These are phyloP conservation scores for Tetranychus piercei DNA, from an alignment of 2,888 invertebrate species.

Conservation along the genomic window DNA sequence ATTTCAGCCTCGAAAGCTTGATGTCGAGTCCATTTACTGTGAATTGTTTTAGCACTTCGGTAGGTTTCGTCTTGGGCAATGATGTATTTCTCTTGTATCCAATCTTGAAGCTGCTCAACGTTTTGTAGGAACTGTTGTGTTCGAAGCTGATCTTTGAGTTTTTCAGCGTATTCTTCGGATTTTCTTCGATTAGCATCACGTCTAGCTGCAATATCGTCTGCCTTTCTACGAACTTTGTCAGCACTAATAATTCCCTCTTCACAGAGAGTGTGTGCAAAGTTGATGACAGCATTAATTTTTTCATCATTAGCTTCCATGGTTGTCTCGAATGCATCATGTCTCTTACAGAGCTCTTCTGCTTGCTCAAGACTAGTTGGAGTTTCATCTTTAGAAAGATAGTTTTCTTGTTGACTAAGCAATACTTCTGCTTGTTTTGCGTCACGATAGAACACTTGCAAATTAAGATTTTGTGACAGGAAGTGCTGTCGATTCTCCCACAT, in stretches of 20 bases:
- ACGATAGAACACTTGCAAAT: slow-evolving; percentile 80
- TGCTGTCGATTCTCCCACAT: slow-evolving; percentile 99
- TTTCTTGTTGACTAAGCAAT: slow-evolving; percentile 90
- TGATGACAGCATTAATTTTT: slow-evolving; percentile 87
- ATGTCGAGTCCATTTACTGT: slow-evolving; percentile 97
- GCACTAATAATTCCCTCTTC: slow-evolving; percentile 88
- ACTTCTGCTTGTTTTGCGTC: slow-evolving; percentile 97
- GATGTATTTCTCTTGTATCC: slow-evolving; percentile 97
- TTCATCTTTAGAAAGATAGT: slow-evolving; percentile 87
- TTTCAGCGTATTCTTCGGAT: slow-evolving; percentile 75
- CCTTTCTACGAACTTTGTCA: slow-evolving; percentile 88
- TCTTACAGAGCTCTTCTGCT: slow-evolving; percentile 87
- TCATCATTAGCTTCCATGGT: slow-evolving; percentile 99
- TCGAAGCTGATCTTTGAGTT: slow-evolving; percentile 76
- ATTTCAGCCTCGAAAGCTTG: slow-evolving; percentile 99
- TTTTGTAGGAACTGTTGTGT: slow-evolving; percentile 85
- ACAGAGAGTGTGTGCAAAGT: slow-evolving; percentile 72
- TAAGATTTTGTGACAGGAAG: slow-evolving; percentile 77
- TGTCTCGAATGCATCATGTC: slow-evolving; percentile 94
- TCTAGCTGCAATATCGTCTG: slow-evolving; percentile 70
- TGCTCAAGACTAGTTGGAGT: slow-evolving; percentile 81
- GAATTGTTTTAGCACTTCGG: slow-evolving; percentile 92
- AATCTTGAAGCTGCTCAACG: slow-evolving; percentile 88
- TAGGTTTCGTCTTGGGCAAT: slow-evolving; percentile 98
- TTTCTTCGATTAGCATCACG: slow-evolving; percentile 73